These are phyloP conservation scores for Cephus pulcher DNA, from an alignment of 2,888 invertebrate species.

Conservation along the genomic window DNA sequence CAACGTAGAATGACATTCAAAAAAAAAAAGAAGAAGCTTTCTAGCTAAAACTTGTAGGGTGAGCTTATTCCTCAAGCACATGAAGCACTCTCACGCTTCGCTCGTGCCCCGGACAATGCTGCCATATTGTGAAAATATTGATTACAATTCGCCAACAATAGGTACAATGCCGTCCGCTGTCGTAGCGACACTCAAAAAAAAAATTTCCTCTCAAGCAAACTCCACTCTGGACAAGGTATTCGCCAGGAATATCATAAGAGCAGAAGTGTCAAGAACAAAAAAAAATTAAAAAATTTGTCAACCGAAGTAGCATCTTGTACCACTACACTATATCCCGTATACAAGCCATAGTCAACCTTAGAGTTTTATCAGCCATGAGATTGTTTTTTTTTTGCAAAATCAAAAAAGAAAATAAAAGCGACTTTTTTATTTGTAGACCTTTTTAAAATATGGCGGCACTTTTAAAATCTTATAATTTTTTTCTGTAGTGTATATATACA, in stretches of 20 bases:
- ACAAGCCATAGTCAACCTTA: not conserved
- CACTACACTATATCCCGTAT: not conserved
- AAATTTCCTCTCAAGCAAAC: slow-evolving; percentile 42
- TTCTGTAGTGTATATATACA: not conserved
- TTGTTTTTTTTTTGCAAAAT: not conserved
- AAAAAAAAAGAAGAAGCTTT: not conserved
- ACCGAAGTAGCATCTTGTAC: not conserved
- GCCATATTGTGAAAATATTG: slow-evolving; percentile 66
- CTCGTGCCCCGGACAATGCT: slow-evolving; percentile 63
- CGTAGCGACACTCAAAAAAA: slow-evolving; percentile 50
- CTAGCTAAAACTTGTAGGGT: not conserved
- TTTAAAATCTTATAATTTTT: not conserved
- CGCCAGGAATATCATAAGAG: not conserved
- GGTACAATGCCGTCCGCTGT: slow-evolving; percentile 58
- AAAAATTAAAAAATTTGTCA: not conserved
- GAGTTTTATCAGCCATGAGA: not conserved
- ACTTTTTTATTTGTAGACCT: slow-evolving; percentile 10
- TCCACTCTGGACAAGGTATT: slow-evolving; percentile 16
- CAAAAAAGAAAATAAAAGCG: slow-evolving; percentile 8
- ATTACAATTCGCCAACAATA: slow-evolving; percentile 64
- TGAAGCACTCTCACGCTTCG: slow-evolving; percentile 43
- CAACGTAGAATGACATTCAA: not conserved
- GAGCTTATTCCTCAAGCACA: slow-evolving; percentile 25
- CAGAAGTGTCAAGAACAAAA: not conserved
- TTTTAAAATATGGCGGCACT: not conserved